Percentiles rank a stretch among this genome's conserved stretches.
Evolutionary conservation across 2,113 vertebrate species (phyloP).

Genomic region (Python bivittatus): DNA sequence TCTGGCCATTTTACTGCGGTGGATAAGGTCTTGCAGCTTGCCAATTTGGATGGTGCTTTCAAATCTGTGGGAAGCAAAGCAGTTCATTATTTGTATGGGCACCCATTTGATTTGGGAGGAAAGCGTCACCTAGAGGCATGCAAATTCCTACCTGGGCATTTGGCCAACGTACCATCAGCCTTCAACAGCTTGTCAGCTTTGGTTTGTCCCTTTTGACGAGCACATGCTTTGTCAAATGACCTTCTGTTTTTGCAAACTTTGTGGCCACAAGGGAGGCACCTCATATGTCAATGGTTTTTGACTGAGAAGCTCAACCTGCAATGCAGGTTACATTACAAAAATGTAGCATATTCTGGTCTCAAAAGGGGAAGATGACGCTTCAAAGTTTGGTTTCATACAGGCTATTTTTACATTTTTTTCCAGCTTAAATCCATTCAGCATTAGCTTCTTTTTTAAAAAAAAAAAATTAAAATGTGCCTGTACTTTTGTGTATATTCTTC

Average conservation of each 20-base stretch:
- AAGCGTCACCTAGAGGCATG: not conserved
- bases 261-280: not conserved
- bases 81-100: not conserved
- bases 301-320: not conserved
- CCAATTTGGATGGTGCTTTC: slow-evolving; percentile 90
- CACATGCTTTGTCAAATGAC: not conserved
- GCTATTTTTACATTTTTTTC: not conserved
- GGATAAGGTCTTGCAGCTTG: slow-evolving; percentile 93
- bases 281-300: not conserved
- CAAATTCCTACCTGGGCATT: not conserved
- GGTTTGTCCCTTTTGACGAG: not conserved
- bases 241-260: not conserved
- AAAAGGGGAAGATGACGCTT: not conserved
- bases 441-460: not conserved
- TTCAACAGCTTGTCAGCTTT: not conserved
- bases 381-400: not conserved
- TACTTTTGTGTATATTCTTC: not conserved
- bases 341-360: not conserved
- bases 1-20: slow-evolving; percentile 93
- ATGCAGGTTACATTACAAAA: not conserved
- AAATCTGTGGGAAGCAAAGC: slow-evolving; percentile 74
- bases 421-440: not conserved
- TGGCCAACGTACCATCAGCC: not conserved
- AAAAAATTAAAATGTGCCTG: not conserved
- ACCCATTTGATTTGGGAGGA: not conserved